phyloP scores from a whole-genome alignment of 1,140 invertebrate genomes.

The Agraylea sexmaculata region DNA sequence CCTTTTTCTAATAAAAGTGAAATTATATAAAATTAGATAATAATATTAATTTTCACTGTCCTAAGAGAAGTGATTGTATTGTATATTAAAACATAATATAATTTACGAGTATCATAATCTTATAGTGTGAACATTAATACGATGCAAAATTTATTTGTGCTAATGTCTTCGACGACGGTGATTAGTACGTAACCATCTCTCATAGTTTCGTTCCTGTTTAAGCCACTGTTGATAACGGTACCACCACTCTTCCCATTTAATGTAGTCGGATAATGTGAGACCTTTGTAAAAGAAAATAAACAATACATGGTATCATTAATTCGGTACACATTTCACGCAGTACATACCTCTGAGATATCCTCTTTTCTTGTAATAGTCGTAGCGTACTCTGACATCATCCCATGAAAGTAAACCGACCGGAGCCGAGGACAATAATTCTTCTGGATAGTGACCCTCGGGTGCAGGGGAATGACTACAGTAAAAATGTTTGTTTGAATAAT shows the following conservation, averaged over 20 bases:
- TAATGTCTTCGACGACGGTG: conserved; percentile 7
- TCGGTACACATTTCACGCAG: neutral
- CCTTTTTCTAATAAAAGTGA: too few relatives aligned
- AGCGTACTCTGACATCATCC: conserved; percentile 74
- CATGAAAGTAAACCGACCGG: conserved; percentile 62
- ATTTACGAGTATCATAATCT: too few relatives aligned
- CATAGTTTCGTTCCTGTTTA: conserved; percentile 69
- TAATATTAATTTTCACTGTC: too few relatives aligned
- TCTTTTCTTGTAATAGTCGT: conserved; percentile 76
- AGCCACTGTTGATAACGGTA: conserved; percentile 86
- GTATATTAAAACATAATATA: too few relatives aligned
- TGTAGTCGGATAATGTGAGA: conserved; percentile 66
- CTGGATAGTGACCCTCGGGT: conserved; percentile 62
- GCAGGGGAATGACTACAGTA: conserved; percentile 48
- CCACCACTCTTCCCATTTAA: conserved; percentile 92
- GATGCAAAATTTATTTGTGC: too few relatives aligned
- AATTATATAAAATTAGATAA: too few relatives aligned
- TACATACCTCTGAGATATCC: conserved; percentile 55
- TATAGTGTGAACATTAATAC: too few relatives aligned
- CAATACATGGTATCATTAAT: conserved; percentile 4
- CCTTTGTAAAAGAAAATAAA: conserved; percentile 22
- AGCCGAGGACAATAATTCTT: conserved; percentile 58
- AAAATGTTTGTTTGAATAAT: too few relatives aligned
- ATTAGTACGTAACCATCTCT: conserved; percentile 51
- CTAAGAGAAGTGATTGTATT: too few relatives aligned